Percentiles rank a stretch among this genome's conserved stretches.
phyloP scores from a whole-genome alignment of 2,113 vertebrate species.

The Marmota flaviventris region DNA sequence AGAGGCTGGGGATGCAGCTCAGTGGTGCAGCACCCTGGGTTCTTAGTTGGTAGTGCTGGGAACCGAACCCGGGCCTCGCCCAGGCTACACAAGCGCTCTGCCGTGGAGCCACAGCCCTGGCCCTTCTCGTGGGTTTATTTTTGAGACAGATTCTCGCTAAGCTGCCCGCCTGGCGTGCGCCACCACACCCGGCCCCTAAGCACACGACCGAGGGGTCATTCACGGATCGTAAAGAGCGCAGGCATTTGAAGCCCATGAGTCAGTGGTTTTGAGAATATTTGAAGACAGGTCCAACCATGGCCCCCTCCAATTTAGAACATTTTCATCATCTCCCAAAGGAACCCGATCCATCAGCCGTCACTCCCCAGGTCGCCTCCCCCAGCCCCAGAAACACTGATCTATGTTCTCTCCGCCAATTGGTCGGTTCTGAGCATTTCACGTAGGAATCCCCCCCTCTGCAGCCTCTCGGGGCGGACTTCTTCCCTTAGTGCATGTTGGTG shows the following conservation, averaged over 20 bases:
- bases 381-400: rapidly evolving
- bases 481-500: not conserved
- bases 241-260: not conserved
- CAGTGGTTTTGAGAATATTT: not conserved
- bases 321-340: not conserved
- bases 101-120: too few relatives aligned
- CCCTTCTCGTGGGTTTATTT: too few relatives aligned
- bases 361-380: rapidly evolving
- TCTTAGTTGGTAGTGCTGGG: not conserved
- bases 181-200: too few relatives aligned
- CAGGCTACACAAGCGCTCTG: too few relatives aligned
- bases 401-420: rapidly evolving
- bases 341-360: not conserved
- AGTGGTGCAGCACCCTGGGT: not conserved
- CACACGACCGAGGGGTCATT: not conserved
- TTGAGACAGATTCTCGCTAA: too few relatives aligned
- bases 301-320: not conserved
- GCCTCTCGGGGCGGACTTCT: not conserved
- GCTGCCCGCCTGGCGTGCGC: too few relatives aligned
- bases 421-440: not conserved
- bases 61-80: too few relatives aligned
- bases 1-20: too few relatives aligned
- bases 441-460: rapidly evolving
- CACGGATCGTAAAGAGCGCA: not conserved
- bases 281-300: not conserved